phyloP scores from a whole-genome alignment of 2,888 invertebrate species.

The Cataglyphis rosenhaueri region DNA sequence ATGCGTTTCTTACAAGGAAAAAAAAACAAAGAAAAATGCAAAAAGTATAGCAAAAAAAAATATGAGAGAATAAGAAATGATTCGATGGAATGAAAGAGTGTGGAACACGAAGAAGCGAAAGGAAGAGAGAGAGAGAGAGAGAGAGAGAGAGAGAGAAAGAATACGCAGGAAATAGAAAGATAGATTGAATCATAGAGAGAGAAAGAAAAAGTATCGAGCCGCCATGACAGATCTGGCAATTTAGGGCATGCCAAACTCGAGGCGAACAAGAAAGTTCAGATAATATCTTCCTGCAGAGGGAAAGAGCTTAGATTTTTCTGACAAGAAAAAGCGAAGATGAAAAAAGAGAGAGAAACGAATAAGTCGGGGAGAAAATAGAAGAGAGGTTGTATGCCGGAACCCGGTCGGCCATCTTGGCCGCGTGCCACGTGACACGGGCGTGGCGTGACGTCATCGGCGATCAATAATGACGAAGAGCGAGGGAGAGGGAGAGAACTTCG shows the following conservation, averaged over 20 bases:
- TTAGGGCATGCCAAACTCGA: conserved; percentile 13
- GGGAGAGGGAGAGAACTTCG: conserved; percentile 58
- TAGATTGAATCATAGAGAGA: conserved; percentile 15
- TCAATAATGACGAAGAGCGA: conserved; percentile 77
- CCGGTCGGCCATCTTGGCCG: conserved; percentile 79
- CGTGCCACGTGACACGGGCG: conserved; percentile 84
- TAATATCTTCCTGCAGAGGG: neutral
- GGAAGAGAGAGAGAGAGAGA: neutral
- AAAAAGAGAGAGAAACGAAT: conserved; percentile 23
- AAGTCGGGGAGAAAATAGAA: conserved; percentile 38
- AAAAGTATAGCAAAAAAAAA: conserved; percentile 7
- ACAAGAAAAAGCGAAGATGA: neutral
- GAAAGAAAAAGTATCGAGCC: neutral
- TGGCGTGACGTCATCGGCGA: conserved; percentile 84
- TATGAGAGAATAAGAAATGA: conserved; percentile 1
- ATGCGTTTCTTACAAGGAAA: conserved; percentile 20
- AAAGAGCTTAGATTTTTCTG: conserved; percentile 36
- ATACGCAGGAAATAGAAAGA: conserved; percentile 18
- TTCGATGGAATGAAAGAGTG: conserved; percentile 1
- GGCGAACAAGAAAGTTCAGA: conserved; percentile 19
- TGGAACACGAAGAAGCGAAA: neutral
- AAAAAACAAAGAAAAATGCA: conserved; percentile 18
- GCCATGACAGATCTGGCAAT: conserved; percentile 24
- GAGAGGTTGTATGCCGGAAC: conserved; percentile 57
- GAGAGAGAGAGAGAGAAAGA: neutral